Evolutionary conservation across 2,797 vertebrate genomes (phyloP), one percentile per base, ranked within the genome.

Genomic region (Cirrhinus mrigala): DNA sequence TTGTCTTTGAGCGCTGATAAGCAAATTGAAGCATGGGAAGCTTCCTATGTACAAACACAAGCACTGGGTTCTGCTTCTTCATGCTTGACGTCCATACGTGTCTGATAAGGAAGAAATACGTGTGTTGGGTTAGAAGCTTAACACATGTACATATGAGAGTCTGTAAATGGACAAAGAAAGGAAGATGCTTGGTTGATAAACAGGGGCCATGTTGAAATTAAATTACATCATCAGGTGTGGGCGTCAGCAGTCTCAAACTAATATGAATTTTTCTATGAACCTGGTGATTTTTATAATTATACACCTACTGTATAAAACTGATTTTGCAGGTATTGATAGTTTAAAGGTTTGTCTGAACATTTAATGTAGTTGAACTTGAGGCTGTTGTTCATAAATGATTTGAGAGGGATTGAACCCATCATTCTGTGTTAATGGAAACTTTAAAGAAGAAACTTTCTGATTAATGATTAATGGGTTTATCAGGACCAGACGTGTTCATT

Each of bases 161-260:
- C 37, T 29, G 14, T 78, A 58, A 40, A 82, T 54, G 29, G 3
- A 85, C 64, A 69, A 66, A 40, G 37, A 48, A 71, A 50, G 37
- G 48, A 71, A 85, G 60, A 58, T 52, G 50, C 74, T 87, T 80
- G 85, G 70, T 48, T 12, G 62, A 76, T 70, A 56, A 81, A 44
- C 8, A 48, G 24, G 20, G n/a, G 62, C 33, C 75, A 15, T 85
- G 33, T 48, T 82, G 62, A 80, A 89, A 56, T 80, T 5, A 50
- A 62, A 76, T 79, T 75, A 27, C 69, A 66, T 87, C 74, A 87
- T 60, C 37, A 82, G 33, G 76, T 50, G 83, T 83, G 76, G 37
- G 46, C 27, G 8, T 22, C 15, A 79, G 44, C 46, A 62, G 62
- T 33, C 50, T 79, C 52, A 77, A 40, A 56, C 12, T 46, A 62